Percentiles rank a stretch among this genome's conserved stretches.
phyloP scores from a whole-genome alignment of 2,797 vertebrate genomes.

The Manis javanica region DNA sequence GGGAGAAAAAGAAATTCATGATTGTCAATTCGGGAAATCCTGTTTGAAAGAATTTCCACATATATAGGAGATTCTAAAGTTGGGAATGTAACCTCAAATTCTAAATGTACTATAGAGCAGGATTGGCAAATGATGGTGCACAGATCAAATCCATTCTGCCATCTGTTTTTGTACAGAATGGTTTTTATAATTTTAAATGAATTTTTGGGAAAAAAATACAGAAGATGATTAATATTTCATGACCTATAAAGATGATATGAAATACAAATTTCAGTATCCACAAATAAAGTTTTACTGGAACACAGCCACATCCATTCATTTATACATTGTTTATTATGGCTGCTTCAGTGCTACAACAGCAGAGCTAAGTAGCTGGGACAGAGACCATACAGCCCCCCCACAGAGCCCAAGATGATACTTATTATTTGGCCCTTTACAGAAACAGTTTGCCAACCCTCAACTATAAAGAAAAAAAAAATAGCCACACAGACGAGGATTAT shows the following conservation, averaged over 20 bases:
- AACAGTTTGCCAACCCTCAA: background rate
- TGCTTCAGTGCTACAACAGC: background rate
- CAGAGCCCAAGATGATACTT: background rate
- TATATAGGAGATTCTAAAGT: constrained; percentile 14
- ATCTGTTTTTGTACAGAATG: background rate
- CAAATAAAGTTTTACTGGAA: constrained; percentile 19
- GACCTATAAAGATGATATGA: constrained; percentile 3
- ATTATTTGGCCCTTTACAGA: background rate
- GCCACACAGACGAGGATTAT: background rate
- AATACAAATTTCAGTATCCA: constrained; percentile 12
- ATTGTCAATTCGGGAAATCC: constrained; percentile 20
- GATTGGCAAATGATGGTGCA: background rate
- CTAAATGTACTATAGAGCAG: background rate
- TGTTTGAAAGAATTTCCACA: constrained; percentile 40
- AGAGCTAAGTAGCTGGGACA: background rate
- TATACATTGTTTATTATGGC: background rate
- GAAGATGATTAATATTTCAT: background rate
- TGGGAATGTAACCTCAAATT: background rate
- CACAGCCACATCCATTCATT: background rate
- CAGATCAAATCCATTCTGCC: background rate
- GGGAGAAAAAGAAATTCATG: constrained; percentile 39
- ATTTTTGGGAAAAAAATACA: background rate
- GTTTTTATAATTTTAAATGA: constrained; percentile 9
- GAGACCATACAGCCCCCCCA: background rate
- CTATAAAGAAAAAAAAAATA: background rate